These are phyloP conservation scores for Helleia helle DNA, from an alignment of 2,888 invertebrate genomes.

Conservation along the genomic window DNA sequence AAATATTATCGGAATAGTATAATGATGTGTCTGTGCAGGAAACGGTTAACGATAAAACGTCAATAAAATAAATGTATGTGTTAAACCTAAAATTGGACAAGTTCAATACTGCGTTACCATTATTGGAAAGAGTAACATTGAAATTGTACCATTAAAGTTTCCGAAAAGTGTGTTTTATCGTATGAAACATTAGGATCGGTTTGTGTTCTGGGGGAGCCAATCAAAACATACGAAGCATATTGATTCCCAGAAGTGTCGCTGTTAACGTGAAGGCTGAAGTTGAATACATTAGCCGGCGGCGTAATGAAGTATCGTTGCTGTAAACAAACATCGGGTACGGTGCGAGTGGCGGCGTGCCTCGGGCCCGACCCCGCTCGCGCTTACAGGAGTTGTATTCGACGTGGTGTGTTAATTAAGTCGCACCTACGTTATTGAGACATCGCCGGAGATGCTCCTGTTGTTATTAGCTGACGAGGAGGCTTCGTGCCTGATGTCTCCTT, in stretches of 20 bases:
- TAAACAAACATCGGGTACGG: constrained; percentile 61
- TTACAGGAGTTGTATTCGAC: constrained; percentile 72
- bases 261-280: constrained; percentile 74
- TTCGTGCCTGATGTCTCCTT: constrained; percentile 56
- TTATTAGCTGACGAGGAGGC: constrained; percentile 61
- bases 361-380: constrained; percentile 31
- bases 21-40: constrained; percentile 50
- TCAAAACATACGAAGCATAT: constrained; percentile 75
- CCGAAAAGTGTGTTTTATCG: constrained; percentile 48
- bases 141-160: constrained; percentile 53
- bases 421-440: constrained; percentile 73
- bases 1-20: constrained; percentile 44
- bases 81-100: constrained; percentile 72
- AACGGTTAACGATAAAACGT: constrained; percentile 63
- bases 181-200: constrained; percentile 36
- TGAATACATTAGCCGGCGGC: constrained; percentile 74
- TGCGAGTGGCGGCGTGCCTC: constrained; percentile 26
- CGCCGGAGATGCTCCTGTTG: constrained; percentile 61
- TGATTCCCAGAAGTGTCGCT: constrained; percentile 75
- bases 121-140: constrained; percentile 72
- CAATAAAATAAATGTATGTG: constrained; percentile 71
- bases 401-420: constrained; percentile 73
- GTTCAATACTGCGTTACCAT: constrained; percentile 71
- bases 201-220: constrained; percentile 53
- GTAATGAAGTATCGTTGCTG: constrained; percentile 74